A percentile compares a stretch with the other conserved stretches of the same genome.
Evolutionary conservation across 2,888 invertebrate species (phyloP).

Genomic region (Allacma fusca): DNA sequence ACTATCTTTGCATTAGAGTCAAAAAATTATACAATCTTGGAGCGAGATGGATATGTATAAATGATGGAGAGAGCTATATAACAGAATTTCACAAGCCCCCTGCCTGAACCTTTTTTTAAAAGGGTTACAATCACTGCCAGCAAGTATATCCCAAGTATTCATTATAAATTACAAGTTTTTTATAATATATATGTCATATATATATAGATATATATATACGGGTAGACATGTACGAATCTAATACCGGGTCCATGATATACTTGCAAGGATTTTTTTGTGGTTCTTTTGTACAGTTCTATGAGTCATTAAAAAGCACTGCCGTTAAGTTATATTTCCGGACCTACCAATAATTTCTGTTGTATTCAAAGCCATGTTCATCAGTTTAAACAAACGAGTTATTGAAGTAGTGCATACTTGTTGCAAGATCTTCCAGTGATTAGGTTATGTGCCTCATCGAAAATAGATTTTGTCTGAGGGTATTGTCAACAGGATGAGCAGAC

Average conservation of each 20-base stretch:
- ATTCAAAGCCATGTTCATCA: background rate
- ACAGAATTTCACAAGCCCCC: no score
- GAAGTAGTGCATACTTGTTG: background rate
- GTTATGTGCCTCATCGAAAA: background rate
- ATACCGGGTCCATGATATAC: no score
- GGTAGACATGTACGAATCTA: no score
- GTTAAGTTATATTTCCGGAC: constrained; percentile 8
- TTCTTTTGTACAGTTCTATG: background rate
- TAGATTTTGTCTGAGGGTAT: background rate
- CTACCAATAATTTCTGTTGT: background rate
- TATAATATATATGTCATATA: no score
- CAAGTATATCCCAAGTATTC: no score
- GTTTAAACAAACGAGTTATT: background rate
- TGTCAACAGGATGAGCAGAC: background rate
- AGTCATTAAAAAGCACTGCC: constrained; percentile 7
- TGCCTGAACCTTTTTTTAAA: no score
- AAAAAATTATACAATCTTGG: background rate
- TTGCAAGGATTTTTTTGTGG: background rate
- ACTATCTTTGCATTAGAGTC: background rate
- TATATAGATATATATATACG: no score
- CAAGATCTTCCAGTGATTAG: constrained; percentile 4
- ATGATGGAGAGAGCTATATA: no score
- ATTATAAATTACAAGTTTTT: no score
- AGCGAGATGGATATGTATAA: background rate
- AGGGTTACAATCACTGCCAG: no score